A percentile compares a stretch with the other conserved stretches of the same genome.
These are phyloP conservation scores for Eulemur albifrons DNA, from an alignment of 2,797 vertebrate genomes.

Conservation along the genomic window DNA sequence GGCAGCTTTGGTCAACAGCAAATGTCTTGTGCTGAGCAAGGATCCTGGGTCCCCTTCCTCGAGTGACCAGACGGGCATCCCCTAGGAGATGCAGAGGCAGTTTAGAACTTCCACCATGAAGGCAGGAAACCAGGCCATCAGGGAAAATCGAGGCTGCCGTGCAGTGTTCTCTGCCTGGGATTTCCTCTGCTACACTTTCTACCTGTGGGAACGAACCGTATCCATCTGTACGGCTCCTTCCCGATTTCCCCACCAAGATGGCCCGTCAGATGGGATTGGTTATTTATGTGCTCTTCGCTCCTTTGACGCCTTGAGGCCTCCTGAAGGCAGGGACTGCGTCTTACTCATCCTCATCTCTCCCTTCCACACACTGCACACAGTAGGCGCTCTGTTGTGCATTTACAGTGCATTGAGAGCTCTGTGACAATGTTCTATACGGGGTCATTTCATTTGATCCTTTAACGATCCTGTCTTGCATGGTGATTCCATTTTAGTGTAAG, in stretches of 20 bases:
- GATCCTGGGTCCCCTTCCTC: background rate
- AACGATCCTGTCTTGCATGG: background rate
- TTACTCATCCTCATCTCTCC: background rate
- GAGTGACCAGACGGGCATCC: background rate
- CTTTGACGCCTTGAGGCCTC: background rate
- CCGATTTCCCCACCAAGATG: rapidly evolving
- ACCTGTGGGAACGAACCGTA: rapidly evolving
- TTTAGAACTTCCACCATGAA: too few relatives aligned
- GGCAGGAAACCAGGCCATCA: background rate
- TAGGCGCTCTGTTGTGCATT: rapidly evolving
- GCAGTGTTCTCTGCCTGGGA: rapidly evolving
- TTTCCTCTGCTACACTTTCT: background rate
- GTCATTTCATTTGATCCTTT: rapidly evolving
- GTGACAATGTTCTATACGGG: background rate
- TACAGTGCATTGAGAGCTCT: rapidly evolving
- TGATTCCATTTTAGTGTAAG: background rate
- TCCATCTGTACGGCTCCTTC: too few relatives aligned
- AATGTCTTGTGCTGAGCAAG: background rate
- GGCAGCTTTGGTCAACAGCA: too few relatives aligned
- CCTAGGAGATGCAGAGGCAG: background rate
- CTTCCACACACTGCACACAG: background rate
- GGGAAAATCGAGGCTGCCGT: background rate
- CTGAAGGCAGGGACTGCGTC: rapidly evolving
- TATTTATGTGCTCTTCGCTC: rapidly evolving
- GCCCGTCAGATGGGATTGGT: rapidly evolving